Evolutionary conservation across 2,797 vertebrate genomes (phyloP), one percentile per base, ranked within the genome.

Genomic region (Sebastes taczanowskii): DNA sequence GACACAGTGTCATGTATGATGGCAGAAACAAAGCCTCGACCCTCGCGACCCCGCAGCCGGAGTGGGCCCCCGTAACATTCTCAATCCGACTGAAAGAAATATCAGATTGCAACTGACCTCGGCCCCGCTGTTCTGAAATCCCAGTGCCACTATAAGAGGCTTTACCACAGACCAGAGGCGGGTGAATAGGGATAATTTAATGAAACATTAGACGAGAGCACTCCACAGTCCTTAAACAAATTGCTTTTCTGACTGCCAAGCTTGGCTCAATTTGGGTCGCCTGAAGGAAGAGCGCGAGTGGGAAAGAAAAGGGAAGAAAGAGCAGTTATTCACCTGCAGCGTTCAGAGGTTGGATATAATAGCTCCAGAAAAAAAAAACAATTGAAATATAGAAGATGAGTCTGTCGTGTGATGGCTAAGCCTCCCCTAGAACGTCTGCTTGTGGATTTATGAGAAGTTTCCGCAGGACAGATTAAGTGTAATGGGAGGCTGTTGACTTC

Each of bases 151-250:
- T 79, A 80, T 93, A 90, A 95, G 93, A 94, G 90, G 93, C 91
- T 94, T 95, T 94, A 82, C 87, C 82, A 80, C 82, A 86, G 89
- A 88, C 89, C 81, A 75, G 74, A 86, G 86, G 83, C 77, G 80
- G 82, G 82, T 89, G 91, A 94, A 95, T 89, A 91, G 89, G 88
- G 91, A 94, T 94, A 88, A 94, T 95, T 95, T 91, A 94, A 94
- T 95, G 91, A 95, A 95, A 94, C 90, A 93, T 94, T 92, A 92
- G 92, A 91, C 71, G 87, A 92, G 87, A 86, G 89, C 91, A 89
- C 93, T 95, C 89, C 74, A 88, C 88, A 90, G 89, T 91, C 90
- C 91, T 92, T 95, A 91, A 95, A 93, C 91, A 94, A 94, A 94
- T 94, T 93, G 91, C 90, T 87, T 91, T 84, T 86, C 67, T 80